phyloP scores from a whole-genome alignment of 2,113 vertebrate genomes.

The Cichladusa arquata region DNA sequence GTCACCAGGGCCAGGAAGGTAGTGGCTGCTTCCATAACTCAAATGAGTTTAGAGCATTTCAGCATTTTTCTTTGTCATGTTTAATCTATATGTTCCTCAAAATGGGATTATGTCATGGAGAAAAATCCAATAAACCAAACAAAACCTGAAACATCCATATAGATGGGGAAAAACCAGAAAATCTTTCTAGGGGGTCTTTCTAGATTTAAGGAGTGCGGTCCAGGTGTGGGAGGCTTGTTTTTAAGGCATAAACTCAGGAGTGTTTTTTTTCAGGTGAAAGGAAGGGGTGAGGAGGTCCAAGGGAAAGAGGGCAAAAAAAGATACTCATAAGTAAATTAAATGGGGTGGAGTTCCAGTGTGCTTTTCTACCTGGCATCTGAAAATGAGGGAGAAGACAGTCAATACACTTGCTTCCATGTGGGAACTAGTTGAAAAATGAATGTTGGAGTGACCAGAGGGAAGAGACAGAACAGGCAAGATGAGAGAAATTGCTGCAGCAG shows the following conservation, averaged over 20 bases:
- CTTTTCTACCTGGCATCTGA: background rate
- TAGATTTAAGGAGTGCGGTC: background rate
- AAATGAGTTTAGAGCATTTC: background rate
- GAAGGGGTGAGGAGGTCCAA: background rate
- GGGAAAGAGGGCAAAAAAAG: background rate
- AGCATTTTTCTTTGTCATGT: background rate
- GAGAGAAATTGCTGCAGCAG: background rate
- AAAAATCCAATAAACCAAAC: background rate
- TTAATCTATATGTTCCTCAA: background rate
- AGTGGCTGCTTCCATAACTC: background rate
- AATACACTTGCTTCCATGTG: accelerated
- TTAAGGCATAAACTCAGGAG: background rate
- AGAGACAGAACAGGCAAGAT: background rate
- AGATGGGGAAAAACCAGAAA: background rate
- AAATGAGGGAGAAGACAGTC: background rate
- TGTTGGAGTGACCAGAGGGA: background rate
- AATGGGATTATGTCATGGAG: background rate
- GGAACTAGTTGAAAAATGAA: background rate
- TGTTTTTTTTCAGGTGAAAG: background rate
- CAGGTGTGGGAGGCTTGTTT: background rate
- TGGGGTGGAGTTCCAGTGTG: background rate
- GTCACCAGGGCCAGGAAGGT: background rate
- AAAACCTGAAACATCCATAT: background rate
- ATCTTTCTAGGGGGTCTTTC: background rate
- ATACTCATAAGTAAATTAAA: background rate